Conservation (phyloP, 2,797 vertebrate genomes). For the Rhadinocentrus ornatus region DNA sequence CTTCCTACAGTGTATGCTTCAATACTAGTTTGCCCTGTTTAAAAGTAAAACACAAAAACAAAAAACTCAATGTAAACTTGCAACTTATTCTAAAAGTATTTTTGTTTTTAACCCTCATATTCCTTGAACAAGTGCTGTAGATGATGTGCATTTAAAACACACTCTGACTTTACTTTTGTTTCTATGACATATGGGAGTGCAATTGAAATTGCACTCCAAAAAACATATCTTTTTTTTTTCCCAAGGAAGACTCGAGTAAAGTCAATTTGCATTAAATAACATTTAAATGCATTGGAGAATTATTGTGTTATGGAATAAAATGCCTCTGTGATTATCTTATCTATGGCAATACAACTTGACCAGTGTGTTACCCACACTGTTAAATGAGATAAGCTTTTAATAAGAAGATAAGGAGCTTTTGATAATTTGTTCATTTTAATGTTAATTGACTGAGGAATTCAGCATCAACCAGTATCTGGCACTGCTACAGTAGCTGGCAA, state of each 20-base stretch:
- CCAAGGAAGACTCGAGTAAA: slow-evolving; percentile 24
- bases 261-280: slow-evolving; percentile 31
- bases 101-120: slow-evolving; percentile 26
- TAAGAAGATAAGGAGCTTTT: not conserved
- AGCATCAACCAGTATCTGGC: slow-evolving; percentile 4
- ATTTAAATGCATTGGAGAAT: slow-evolving; percentile 21
- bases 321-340: slow-evolving; percentile 11
- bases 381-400: slow-evolving; percentile 20
- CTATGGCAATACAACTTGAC: slow-evolving; percentile 14
- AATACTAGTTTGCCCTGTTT: not conserved
- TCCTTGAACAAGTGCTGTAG: slow-evolving; percentile 9
- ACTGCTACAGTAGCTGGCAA: not conserved
- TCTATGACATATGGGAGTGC: slow-evolving; percentile 33
- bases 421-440: slow-evolving; percentile 30
- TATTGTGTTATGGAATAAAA: not conserved
- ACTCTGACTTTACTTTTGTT: slow-evolving; percentile 27
- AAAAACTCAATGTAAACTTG: slow-evolving; percentile 5
- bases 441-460: slow-evolving; percentile 2
- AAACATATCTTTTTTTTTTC: not conserved
- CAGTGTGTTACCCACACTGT: not conserved
- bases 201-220: too few relatives aligned
- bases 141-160: slow-evolving; percentile 31
- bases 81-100: slow-evolving; percentile 8
- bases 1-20: not conserved
- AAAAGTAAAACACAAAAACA: not conserved